Base-by-base conservation (phyloP, 30 jellyfish, hydroid and myxozoan genomes). In the Chironex yamaguchii region DNA sequence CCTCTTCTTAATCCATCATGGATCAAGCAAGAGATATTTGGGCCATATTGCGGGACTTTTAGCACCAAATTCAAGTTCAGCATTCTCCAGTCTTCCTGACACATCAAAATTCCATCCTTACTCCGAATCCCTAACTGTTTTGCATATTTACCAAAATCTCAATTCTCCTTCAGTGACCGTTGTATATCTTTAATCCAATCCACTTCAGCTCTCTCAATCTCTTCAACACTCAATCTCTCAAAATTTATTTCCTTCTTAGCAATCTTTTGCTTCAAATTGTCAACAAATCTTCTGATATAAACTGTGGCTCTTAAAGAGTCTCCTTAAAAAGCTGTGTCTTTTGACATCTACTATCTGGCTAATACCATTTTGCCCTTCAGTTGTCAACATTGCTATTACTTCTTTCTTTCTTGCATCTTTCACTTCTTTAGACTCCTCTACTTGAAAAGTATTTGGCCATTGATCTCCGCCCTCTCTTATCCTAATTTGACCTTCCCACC, bases 401-500 rank as follows among this genome's bases (percentile, higher is more conserved):
- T 62, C 66, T 30, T 64, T 79, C 71, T 33, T 79, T 35, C 42
- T 34, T 62, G 58, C 89, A 24, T 31, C 75, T 50, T 14, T 62
- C 53, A 34, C 84, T 33, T 62, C 84, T 34, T 6, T 29, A 20
- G 91, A 28, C 31, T 62, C 84, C 14, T 64, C 82, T 21, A 30
- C 62, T 21, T 9, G 83, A 11, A 64, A 66, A 14, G 21, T 65
- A 14, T 36, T 83, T 13, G 93, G 89, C 93, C 90, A 69, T 28
- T 34, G 12, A 4, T 52, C 79, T 34, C n/a, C 30, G 14, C 64
- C 84, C 24, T 49, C 35, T n/a, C 14, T 14, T 28, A 79, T 22
- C 90, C 86, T 52, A 25, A 12, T 28, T 9, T 87, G 90, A 33
- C 93, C 93, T 69, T 83, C 81, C 90, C 93, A 83, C 93, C 93